Evolutionary conservation across 2,888 invertebrate genomes (phyloP).

Genomic region (Periphyllus acericola): DNA sequence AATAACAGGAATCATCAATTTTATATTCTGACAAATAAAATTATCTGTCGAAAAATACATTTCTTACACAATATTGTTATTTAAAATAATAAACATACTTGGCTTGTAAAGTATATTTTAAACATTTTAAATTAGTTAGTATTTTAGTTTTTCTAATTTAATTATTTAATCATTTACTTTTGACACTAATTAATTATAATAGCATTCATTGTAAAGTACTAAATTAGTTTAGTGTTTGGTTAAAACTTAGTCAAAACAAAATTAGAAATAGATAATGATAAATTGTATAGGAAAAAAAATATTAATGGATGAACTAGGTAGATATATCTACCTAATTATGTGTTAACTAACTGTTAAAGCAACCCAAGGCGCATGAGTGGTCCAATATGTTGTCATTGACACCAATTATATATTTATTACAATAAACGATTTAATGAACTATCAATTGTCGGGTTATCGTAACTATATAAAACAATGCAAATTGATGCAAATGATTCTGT

Average conservation of each 20-base stretch:
- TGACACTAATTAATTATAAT: neutral
- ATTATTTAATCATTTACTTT: neutral
- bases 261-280: neutral
- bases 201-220: neutral
- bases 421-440: constrained; percentile 15
- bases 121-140: neutral
- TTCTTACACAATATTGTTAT: neutral
- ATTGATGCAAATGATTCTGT: neutral
- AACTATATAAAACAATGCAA: neutral
- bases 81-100: neutral
- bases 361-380: neutral
- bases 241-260: neutral
- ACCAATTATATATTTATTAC: constrained; percentile 25
- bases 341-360: constrained; percentile 3
- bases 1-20: neutral
- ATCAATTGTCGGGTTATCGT: neutral
- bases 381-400: constrained; percentile 35
- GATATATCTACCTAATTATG: neutral
- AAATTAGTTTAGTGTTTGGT: neutral
- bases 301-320: neutral
- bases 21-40: neutral
- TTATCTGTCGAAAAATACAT: too few species aligned
- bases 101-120: neutral
- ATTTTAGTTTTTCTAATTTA: neutral
- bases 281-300: neutral